Conservation (phyloP, 1,140 invertebrate genomes). For the Hypothenemus hampei region DNA sequence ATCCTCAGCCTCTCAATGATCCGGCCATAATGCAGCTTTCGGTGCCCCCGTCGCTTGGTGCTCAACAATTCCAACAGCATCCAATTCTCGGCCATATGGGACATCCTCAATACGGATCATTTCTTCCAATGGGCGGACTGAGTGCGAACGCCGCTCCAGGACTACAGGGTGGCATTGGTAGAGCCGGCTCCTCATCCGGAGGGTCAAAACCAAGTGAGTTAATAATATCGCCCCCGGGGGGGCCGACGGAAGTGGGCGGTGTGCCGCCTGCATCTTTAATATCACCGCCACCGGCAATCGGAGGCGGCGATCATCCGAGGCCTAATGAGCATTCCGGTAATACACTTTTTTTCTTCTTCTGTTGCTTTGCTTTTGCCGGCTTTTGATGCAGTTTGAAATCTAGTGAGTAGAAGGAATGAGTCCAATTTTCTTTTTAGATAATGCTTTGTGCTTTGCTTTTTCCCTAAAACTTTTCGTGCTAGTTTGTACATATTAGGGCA, state of each 20-base stretch:
- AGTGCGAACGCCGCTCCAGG: conserved; percentile 32
- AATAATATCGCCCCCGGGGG: conserved; percentile 51
- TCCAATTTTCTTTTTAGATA: too few species aligned
- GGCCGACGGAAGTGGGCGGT: conserved; percentile 15
- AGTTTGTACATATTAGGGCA: too few species aligned
- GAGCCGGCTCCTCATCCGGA: conserved; percentile 55
- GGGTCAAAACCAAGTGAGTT: conserved; percentile 71
- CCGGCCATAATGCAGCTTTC: conserved; percentile 92
- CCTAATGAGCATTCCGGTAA: conserved; percentile 50
- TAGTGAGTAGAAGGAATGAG: too few species aligned
- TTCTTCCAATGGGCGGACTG: conserved; percentile 48
- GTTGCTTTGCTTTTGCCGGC: conserved; percentile 2
- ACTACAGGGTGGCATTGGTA: conserved; percentile 14
- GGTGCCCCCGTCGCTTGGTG: conserved; percentile 59
- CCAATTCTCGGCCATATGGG: conserved; percentile 53
- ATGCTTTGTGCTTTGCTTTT: too few species aligned
- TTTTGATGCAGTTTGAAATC: too few species aligned
- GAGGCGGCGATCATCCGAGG: conserved; percentile 34
- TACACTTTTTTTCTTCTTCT: conserved; percentile 19
- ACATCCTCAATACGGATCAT: conserved; percentile 48
- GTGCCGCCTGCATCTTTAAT: conserved; percentile 37
- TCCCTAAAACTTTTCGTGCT: too few species aligned
- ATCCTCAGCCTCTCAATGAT: conserved; percentile 76
- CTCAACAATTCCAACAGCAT: conserved; percentile 51
- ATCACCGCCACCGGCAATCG: conserved; percentile 32